Evolutionary conservation across 2,888 invertebrate genomes (phyloP), one percentile per base, ranked within the genome.

Genomic region (Xylocampa areola): DNA sequence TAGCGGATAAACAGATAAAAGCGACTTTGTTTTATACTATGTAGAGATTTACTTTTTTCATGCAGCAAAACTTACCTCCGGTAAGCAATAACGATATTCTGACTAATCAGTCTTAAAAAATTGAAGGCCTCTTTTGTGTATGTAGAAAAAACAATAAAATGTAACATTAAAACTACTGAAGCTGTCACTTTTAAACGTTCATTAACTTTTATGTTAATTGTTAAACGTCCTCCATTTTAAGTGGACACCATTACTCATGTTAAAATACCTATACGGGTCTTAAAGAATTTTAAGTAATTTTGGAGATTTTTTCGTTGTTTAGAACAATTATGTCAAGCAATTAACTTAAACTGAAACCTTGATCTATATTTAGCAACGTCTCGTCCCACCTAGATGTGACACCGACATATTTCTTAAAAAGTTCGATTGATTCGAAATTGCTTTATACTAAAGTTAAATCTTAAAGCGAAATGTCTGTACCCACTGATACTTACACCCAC

Each of bases 81-180:
- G 10, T 17, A 17, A 35, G 33, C 17, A 27, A 41, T 21, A 30
- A 25, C 32, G 10, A 47, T 23, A 11, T 17, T 4, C 23, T 11
- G 25, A 36, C 35, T 58, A 57, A 41, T 35, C 25, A 36, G 35
- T 27, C 44, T 4, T 41, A 8, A 45, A 14, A 57, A 25, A 40
- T 40, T 35, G 53, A 68, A 68, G 68, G 68, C 47, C 27, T 30
- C 13, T 19, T 7, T 21, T 6, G 25, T 48, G 10, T 33, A 41
- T 39, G 32, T 14, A 44, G 21, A 25, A 30, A n/a, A 44, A 50
- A 63, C 48, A 58, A 68, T 63, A 53, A 68, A 63, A 5, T 53
- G 33, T 51, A 27, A 44, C 43, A 48, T 68, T 61, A 6, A 50
- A 37, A 52, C 44, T 27, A 19, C 6, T 55, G n/a, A 35, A 68